These are phyloP conservation scores for Ethmia dodecea DNA, from an alignment of 2,888 invertebrate genomes.

Conservation along the genomic window DNA sequence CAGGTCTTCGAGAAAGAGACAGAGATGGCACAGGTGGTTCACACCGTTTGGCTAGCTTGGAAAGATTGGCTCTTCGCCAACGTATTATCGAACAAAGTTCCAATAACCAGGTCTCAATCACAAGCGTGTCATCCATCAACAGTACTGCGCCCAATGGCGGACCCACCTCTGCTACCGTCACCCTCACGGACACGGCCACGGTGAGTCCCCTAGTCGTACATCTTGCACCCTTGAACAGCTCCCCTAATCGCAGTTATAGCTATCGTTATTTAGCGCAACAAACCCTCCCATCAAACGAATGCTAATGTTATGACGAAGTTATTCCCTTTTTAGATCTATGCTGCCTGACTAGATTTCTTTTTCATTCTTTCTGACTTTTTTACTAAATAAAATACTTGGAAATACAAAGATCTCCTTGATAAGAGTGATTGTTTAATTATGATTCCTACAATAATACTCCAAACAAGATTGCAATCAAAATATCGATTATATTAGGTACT, in stretches of 20 bases:
- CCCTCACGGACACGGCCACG: slow-evolving; percentile 73
- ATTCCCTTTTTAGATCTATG: no score
- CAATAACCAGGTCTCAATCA: slow-evolving; percentile 66
- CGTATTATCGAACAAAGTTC: slow-evolving; percentile 85
- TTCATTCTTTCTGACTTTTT: no score
- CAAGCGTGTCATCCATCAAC: slow-evolving; percentile 34
- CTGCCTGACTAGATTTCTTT: no score
- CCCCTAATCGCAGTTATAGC: slow-evolving; percentile 59
- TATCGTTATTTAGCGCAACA: slow-evolving; percentile 48
- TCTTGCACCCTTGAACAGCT: slow-evolving; percentile 61
- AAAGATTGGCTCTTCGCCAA: slow-evolving; percentile 88
- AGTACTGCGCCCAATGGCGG: slow-evolving; percentile 52
- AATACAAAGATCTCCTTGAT: no score
- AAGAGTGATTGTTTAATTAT: no score
- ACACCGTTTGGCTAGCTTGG: slow-evolving; percentile 88
- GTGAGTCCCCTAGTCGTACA: slow-evolving; percentile 72
- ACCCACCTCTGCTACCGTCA: slow-evolving; percentile 67
- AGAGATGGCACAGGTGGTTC: slow-evolving; percentile 84
- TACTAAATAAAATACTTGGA: no score
- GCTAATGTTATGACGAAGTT: slow-evolving; percentile 2
- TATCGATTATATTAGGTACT: not conserved
- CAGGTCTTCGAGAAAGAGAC: slow-evolving; percentile 80
- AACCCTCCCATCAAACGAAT: slow-evolving; percentile 25
- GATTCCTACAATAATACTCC: no score
- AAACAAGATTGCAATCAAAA: no score